Evolutionary conservation across 2,797 vertebrate genomes (phyloP).

Genomic region (Siniperca undulata): DNA sequence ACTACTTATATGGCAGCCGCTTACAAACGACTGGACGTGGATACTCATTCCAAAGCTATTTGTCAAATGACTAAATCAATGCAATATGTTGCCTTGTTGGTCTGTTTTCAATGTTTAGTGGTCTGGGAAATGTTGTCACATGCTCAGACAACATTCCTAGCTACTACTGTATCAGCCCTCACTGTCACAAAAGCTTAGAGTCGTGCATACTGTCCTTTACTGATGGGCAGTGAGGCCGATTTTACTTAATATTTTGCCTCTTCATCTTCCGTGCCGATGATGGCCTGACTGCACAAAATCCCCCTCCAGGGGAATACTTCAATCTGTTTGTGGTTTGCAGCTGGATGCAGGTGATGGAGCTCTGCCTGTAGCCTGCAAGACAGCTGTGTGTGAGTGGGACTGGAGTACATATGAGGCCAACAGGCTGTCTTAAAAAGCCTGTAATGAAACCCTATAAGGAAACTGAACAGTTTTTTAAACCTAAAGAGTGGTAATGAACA

Average conservation of each 20-base stretch:
- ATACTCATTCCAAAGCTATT: slow-evolving; percentile 77
- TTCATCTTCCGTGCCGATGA: slow-evolving; percentile 57
- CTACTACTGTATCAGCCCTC: slow-evolving; percentile 69
- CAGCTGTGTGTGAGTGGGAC: slow-evolving; percentile 69
- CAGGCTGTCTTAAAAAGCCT: slow-evolving; percentile 36
- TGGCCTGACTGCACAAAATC: slow-evolving; percentile 51
- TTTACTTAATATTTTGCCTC: slow-evolving; percentile 42
- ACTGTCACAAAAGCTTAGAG: slow-evolving; percentile 47
- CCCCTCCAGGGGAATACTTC: slow-evolving; percentile 59
- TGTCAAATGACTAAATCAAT: slow-evolving; percentile 81
- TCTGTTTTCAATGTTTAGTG: slow-evolving; percentile 80
- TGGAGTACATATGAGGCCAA: slow-evolving; percentile 57
- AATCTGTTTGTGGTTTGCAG: slow-evolving; percentile 77
- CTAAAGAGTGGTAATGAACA: slow-evolving; percentile 22
- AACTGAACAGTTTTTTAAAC: slow-evolving; percentile 5
- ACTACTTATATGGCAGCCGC: slow-evolving; percentile 70
- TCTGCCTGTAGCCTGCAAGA: slow-evolving; percentile 59
- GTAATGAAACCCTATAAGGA: not conserved
- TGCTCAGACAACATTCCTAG: slow-evolving; percentile 66
- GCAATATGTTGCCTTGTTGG: slow-evolving; percentile 71
- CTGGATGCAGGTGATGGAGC: slow-evolving; percentile 76
- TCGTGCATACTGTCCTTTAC: slow-evolving; percentile 40
- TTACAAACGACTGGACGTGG: slow-evolving; percentile 65
- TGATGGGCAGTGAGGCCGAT: slow-evolving; percentile 41
- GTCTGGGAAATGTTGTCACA: slow-evolving; percentile 79